Evolutionary conservation across 2,113 vertebrate genomes (phyloP).

Genomic region (Takifugu flavidus): DNA sequence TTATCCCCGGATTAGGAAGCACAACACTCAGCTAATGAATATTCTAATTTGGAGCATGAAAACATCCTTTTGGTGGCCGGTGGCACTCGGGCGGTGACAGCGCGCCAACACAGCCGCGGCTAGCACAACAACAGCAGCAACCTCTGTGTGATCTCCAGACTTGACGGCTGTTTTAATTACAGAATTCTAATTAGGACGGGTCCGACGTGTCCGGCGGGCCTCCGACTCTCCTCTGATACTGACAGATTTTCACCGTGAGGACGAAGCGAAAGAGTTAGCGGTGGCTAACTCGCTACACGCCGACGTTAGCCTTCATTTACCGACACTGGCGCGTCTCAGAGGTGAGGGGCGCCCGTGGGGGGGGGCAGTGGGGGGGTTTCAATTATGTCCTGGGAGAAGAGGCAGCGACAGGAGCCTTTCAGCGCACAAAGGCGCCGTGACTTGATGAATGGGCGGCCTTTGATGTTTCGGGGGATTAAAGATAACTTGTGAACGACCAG

Average conservation of each 20-base stretch:
- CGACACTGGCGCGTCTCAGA: conserved; percentile 66
- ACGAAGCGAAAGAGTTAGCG: conserved; percentile 20
- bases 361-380: conserved; percentile 38
- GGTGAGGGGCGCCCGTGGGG: conserved; percentile 39
- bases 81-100: conserved; percentile 45
- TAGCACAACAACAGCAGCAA: conserved; percentile 49
- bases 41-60: conserved; percentile 62
- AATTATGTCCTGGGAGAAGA: conserved; percentile 68
- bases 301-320: conserved; percentile 58
- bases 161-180: conserved; percentile 66
- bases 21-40: conserved; percentile 59
- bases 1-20: conserved; percentile 47
- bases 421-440: conserved; percentile 69
- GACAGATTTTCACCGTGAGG: conserved; percentile 22
- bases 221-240: conserved; percentile 8
- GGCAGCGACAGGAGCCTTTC: conserved; percentile 66
- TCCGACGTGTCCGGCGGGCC: conserved; percentile 40
- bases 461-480: conserved; percentile 80
- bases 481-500: conserved; percentile 77
- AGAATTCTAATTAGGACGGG: conserved; percentile 56
- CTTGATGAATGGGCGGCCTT: conserved; percentile 77
- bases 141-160: conserved; percentile 54
- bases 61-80: conserved; percentile 55
- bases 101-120: conserved; percentile 44
- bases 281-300: conserved; percentile 36